Evolutionary conservation across 2,113 vertebrate species (phyloP), one percentile per base, ranked within the genome.

Genomic region (Eulacestoma nigropectus): DNA sequence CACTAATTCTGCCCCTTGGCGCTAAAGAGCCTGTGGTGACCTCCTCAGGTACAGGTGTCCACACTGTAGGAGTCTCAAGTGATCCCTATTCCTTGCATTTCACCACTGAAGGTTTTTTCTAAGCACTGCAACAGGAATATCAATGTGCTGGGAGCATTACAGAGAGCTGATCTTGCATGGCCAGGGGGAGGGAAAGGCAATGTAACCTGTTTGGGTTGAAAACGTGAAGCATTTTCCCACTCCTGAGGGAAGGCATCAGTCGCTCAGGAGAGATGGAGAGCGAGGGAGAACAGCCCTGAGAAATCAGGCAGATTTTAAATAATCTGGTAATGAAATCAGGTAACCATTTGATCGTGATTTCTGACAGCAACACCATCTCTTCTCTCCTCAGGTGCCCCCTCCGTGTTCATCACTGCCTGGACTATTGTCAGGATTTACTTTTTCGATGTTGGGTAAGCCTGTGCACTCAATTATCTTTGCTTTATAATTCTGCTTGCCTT

Each of bases 351-450:
- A 3, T 32, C 5, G 16, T n/a, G 16, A 32, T 81, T 90, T 86
- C 56, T 92, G 77, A 23, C 11, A 32, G n/a, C 42, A 63, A 21
- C 42, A 16, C 39, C 49, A 9, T 77, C 70, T 87, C 37, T 25
- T 96, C 74, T 93, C 50, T 95, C 84, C 27, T 30, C 97, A 99
- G 99, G 99, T 86, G 98, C 98, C 16, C 99, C 99, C 13, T 97
- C 98, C 0, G 89, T 98, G 67, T 99, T 99, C 97, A 99, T 98
- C 97, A 97, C 97, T 59, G 98, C 98, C 27, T 99, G 99, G 99
- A 98, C 98, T 52, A 55, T 99, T 59, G 95, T 98, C 75, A 99
- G 98, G 97, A 98, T 99, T 74, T 97, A 98, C 83, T 98, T 97
- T 87, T 98, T 98, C 1, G 89, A 99, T 78, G 76, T 97, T 5